Evolutionary conservation across 2,113 vertebrate species (phyloP).

Genomic region (Limanda limanda): DNA sequence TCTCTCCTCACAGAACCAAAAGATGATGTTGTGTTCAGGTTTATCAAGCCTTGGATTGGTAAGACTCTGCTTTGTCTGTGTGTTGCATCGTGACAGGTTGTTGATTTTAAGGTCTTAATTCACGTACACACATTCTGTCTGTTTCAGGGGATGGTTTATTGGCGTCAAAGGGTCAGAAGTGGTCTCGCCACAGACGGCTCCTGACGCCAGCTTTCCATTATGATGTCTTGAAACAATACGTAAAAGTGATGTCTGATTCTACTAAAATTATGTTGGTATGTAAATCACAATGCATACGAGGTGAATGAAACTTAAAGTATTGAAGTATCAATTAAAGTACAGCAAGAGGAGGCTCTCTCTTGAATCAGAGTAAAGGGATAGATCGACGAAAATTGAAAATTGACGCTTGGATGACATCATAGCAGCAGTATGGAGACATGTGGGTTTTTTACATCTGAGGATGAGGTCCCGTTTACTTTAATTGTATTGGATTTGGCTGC

Average conservation of each 20-base stretch:
- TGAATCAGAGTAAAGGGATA: background rate
- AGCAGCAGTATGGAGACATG: no score
- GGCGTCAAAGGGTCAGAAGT: constrained; percentile 82
- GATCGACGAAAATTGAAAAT: no score
- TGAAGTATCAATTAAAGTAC: background rate
- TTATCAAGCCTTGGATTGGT: constrained; percentile 87
- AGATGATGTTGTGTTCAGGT: constrained; percentile 79
- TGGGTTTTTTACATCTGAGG: no score
- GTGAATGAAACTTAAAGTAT: background rate
- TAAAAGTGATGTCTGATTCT: constrained; percentile 84
- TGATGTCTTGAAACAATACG: constrained; percentile 87
- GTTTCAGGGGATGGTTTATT: constrained; percentile 86
- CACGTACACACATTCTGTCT: background rate
- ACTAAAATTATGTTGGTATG: constrained; percentile 87
- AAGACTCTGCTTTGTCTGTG: constrained; percentile 30
- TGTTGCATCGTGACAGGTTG: background rate
- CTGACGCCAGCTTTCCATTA: constrained; percentile 92
- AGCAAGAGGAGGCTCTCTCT: no score
- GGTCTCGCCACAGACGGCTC: constrained; percentile 87
- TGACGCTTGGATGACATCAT: no score
- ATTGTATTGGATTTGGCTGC: no score
- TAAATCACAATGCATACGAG: background rate
- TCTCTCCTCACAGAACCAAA: constrained; percentile 84
- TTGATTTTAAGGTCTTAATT: background rate
- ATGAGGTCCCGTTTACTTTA: no score